phyloP scores from a whole-genome alignment of 2,797 vertebrate genomes.

The Acipenser ruthenus region DNA sequence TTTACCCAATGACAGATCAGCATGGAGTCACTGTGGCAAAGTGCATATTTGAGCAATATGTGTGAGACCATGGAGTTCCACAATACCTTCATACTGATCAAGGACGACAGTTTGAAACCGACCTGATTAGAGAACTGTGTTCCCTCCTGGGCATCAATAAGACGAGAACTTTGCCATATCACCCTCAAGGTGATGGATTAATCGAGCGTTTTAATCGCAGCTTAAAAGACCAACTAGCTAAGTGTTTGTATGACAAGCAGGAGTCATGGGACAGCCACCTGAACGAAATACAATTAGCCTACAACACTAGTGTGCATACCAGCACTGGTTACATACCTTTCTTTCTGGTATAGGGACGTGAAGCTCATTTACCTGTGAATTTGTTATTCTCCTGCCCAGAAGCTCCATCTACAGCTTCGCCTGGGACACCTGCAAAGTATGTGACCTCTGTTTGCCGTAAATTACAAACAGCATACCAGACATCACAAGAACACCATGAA shows the following conservation, averaged over 20 bases:
- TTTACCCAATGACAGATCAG: background rate
- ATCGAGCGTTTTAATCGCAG: background rate
- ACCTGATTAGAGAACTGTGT: background rate
- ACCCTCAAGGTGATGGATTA: background rate
- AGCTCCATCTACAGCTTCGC: background rate
- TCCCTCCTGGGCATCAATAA: background rate
- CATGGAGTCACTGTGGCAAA: background rate
- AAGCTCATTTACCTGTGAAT: background rate
- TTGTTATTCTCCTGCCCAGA: background rate
- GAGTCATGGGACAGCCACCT: background rate
- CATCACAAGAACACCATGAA: background rate
- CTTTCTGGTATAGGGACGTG: background rate
- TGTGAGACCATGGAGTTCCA: background rate
- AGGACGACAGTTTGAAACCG: background rate
- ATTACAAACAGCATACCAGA: background rate
- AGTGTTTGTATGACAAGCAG: background rate
- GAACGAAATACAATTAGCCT: background rate
- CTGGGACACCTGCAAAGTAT: background rate
- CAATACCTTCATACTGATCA: background rate
- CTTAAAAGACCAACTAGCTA: background rate
- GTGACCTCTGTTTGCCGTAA: background rate
- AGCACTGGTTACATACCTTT: background rate
- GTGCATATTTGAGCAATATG: background rate
- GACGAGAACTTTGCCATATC: background rate
- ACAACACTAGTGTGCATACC: background rate